phyloP scores from a whole-genome alignment of 2,888 invertebrate genomes.

The Spilarctia lutea region DNA sequence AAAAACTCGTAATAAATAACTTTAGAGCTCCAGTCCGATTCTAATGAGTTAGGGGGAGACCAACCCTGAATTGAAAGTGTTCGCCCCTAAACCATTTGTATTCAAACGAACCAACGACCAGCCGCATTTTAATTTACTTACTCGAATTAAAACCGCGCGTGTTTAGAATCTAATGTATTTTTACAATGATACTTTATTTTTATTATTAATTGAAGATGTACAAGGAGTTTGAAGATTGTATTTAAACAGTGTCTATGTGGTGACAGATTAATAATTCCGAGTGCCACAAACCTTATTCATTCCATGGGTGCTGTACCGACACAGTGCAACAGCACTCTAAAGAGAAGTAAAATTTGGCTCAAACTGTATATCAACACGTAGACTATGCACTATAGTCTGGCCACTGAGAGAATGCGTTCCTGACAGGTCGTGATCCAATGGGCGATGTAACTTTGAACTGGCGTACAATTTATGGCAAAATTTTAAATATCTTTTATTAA shows the following conservation, averaged over 20 bases:
- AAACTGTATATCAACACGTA: too few species aligned
- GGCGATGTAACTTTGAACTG: too few species aligned
- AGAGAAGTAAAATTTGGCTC: too few species aligned
- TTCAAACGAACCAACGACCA: conserved; percentile 74
- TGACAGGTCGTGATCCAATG: too few species aligned
- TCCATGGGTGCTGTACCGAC: too few species aligned
- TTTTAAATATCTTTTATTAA: too few species aligned
- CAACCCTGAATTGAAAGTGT: conserved; percentile 73
- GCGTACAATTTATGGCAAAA: too few species aligned
- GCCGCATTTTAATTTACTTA: conserved; percentile 87
- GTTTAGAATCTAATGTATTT: conserved; percentile 78
- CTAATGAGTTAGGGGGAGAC: conserved; percentile 73
- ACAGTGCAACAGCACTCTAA: too few species aligned
- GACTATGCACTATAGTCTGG: too few species aligned
- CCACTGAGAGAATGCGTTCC: too few species aligned
- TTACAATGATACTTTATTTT: conserved; percentile 79
- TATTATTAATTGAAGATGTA: conserved; percentile 81
- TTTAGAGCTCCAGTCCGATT: conserved; percentile 62
- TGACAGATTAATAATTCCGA: too few species aligned
- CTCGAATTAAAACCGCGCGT: conserved; percentile 84
- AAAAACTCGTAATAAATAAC: conserved; percentile 71
- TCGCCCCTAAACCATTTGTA: conserved; percentile 82
- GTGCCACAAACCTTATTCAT: too few species aligned
- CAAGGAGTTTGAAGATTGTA: conserved; percentile 51
- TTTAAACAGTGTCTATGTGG: conserved; percentile 25